Evolutionary conservation across 2,797 vertebrate genomes (phyloP), one percentile per base, ranked within the genome.

Genomic region (Sternotherus odoratus): DNA sequence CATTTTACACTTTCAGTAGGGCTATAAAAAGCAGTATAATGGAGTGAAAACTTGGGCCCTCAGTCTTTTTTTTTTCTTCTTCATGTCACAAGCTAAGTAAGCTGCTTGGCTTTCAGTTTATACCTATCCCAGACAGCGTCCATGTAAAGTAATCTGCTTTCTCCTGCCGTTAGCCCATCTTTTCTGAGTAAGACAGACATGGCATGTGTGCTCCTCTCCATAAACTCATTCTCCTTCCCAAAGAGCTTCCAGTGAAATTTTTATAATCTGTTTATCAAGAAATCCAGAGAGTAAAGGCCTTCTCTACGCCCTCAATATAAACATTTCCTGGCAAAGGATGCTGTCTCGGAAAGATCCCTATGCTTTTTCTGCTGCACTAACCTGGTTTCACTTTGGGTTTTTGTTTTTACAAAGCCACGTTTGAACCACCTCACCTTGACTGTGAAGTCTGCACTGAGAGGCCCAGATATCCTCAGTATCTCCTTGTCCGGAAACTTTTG

Each of bases 401-500:
- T 87, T 33, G 26, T 28, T 53, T 92, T 9, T 88, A 87, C 82
- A 33, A 74, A 2, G 4, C 24, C 56, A 28, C 50, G 2, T 5
- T 83, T 48, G 9, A 87, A 72, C 51, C 21, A 75, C 17, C 98
- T 98, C 98, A 99, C 99, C 98, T 99, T 99, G 94, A 99, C 81
- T 53, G 99, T 99, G 96, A 99, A 99, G 96, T 99, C 99, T 53
- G 99, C 99, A 87, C 98, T 98, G 10, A 99, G 98, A 16, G 99
- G 99, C 9, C 99, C 99, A 43, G 98, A 89, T 93, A 99, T 99
- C 96, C 98, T 99, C 95, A 99, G 95, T 91, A 99, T 97, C 97
- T 99, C 99, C 97, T 99, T 99, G 95, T 99, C 99, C 19, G 99
- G 95, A 94, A 99, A 98, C 95, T 98, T 99, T 98, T 99, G 99